Evolutionary conservation across 1,140 invertebrate genomes (phyloP).

Genomic region (Achroia grisella): DNA sequence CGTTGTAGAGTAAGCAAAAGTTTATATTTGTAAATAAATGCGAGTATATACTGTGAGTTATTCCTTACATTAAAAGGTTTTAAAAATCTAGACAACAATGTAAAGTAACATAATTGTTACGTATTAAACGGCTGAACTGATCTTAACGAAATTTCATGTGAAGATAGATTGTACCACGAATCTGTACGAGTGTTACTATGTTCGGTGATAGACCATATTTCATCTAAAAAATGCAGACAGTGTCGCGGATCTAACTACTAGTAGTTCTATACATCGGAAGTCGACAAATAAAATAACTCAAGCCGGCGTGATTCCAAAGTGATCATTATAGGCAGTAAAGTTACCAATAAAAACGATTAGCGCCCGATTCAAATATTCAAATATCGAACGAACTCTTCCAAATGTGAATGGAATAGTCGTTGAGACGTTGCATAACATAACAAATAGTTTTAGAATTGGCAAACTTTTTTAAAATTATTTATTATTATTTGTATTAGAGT

Average conservation of each 20-base stretch:
- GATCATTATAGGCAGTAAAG: slow-evolving; percentile 63
- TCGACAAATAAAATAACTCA: slow-evolving; percentile 11
- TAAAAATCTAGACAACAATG: too few species aligned
- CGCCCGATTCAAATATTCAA: slow-evolving; percentile 57
- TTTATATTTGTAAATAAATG: too few species aligned
- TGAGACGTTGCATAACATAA: neutral
- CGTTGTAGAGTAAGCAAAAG: too few species aligned
- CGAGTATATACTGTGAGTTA: too few species aligned
- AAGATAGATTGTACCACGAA: too few species aligned
- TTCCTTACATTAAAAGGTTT: too few species aligned
- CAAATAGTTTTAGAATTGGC: slow-evolving; percentile 1
- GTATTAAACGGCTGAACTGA: too few species aligned
- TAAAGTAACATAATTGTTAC: too few species aligned
- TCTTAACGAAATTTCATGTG: too few species aligned
- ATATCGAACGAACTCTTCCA: slow-evolving; percentile 29
- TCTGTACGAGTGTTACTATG: too few species aligned
- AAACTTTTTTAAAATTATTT: neutral
- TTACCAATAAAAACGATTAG: slow-evolving; percentile 64
- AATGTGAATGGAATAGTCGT: slow-evolving; percentile 28
- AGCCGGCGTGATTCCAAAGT: slow-evolving; percentile 26
- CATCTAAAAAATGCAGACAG: neutral
- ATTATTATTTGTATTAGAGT: too few species aligned
- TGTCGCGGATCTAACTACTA: slow-evolving; percentile 3
- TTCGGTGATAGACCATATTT: neutral
- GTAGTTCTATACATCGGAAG: slow-evolving; percentile 7